phyloP scores from a whole-genome alignment of 1,140 invertebrate species.

The fruit fly (Drosophila melanogaster) region DNA sequence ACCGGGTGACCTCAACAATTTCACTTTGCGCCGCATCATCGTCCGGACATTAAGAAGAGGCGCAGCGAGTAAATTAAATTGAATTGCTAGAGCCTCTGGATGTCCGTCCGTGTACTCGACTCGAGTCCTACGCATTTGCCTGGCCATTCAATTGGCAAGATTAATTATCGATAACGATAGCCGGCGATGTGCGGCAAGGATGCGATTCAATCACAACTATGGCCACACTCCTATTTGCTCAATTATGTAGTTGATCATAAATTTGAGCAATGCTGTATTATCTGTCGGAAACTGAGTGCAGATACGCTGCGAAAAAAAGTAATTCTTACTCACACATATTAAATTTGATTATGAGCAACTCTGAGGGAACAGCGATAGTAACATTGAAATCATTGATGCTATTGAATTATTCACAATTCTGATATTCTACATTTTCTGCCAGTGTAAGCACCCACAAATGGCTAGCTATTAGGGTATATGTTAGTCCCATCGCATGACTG shows the following conservation, averaged over 20 bases:
- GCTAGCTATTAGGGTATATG: conserved; percentile 2
- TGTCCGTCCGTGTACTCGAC: not conserved
- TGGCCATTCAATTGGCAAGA: conserved; percentile 11
- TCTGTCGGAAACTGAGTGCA: not conserved
- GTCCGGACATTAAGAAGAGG: conserved; percentile 18
- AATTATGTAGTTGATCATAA: conserved; percentile 18
- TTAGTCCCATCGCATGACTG: not conserved
- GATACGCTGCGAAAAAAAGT: not conserved
- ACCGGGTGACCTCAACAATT: conserved; percentile 32
- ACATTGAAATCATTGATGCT: not conserved
- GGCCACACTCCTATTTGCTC: conserved; percentile 7
- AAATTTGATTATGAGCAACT: not conserved
- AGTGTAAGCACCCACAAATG: conserved; percentile 2
- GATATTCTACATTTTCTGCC: not conserved
- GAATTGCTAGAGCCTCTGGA: conserved; percentile 41
- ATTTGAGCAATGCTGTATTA: not conserved
- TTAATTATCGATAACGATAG: conserved; percentile 35
- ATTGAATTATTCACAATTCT: too few species aligned
- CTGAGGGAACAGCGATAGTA: not conserved
- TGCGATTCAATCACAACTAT: conserved; percentile 1
- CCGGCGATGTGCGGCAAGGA: conserved; percentile 1
- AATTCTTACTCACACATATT: too few species aligned
- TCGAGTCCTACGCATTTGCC: conserved; percentile 8
- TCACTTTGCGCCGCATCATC: conserved; percentile 38
- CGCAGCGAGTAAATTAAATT: conserved; percentile 66